Evolutionary conservation across 2,888 invertebrate species (phyloP), one percentile per base, ranked within the genome.

Genomic region (Eurytoma adleriae): DNA sequence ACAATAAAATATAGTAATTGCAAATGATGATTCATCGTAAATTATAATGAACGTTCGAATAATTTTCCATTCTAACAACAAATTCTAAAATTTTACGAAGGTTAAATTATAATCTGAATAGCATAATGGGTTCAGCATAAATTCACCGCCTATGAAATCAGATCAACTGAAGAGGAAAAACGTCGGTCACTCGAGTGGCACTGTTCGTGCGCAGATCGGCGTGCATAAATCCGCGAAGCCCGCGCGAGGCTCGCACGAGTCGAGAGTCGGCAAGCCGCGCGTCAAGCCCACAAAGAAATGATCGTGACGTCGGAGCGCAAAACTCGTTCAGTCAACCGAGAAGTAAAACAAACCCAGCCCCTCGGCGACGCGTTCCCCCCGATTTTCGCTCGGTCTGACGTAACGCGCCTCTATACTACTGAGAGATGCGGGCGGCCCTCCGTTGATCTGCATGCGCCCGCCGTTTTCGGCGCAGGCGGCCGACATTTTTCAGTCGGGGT

Each of bases 211-310:
- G 48, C 24, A 16, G n/a, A 59, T 59, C 48, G 24, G 3, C 18
- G 59, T 48, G n/a, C 20, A 50, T 48, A 62, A 54, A 13, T 50
- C 57, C 68, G 18, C 40, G 64, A 64, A 77, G 24, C 48, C 69
- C 7, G 30, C 64, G 20, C 30, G 27, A 20, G 40, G 24, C 62
- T 76, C 68, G 59, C 59, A 61, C 61, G 52, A 76, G 68, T 69
- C 68, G 61, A 69, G 24, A 24, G 24, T 24, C 24, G 24, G 24
- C 69, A 61, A 61, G 52, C 68, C 70, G 70, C 57, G 24, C 24
- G 24, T 24, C 24, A 24, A 24, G 24, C 24, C 24, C 24, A 24
- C 24, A 24, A 24, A 24, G 24, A 24, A 24, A 24, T 24, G 24
- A 24, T 24, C 24, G 24, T 2, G 12, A 24, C 52, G 3, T 10